Base-by-base conservation (phyloP, 2,797 vertebrate species). In the Pipistrellus pygmaeus region DNA sequence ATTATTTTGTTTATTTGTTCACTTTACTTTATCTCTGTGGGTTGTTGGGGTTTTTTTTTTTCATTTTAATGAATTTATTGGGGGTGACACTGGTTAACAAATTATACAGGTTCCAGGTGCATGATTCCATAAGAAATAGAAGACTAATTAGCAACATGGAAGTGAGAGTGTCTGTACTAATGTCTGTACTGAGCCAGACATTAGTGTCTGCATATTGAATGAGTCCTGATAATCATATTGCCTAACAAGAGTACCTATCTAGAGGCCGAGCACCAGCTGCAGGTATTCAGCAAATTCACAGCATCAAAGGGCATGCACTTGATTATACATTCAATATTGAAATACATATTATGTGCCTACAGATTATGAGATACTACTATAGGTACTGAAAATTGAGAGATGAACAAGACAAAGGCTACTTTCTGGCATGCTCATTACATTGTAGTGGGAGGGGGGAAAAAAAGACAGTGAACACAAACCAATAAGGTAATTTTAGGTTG, bases 401-500 rank as follows among this genome's bases (percentile, higher is more conserved):
- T 35, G 38, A 83, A 86, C 30, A 82, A 71, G 27, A 68, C 30
- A 46, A 86, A 76, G n/a, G 64, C 38, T 83, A 21, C 23, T 57
- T 93, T 25, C 23, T 25, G n/a, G 41, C 77, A 32, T 77, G 35
- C 9, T 82, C 20, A 48, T 96, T 53, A 8, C 57, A 76, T 72
- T 92, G 44, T 60, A 57, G n/a, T 44, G 6, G 71, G 87, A 88
- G n/a, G 90, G 8, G 38, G 35, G 35, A 11, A 11, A 73, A 46
- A 85, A 85, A 76, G 15, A 55, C 14, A 57, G 18, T 92, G 57
- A 95, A 57, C n/a, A 69, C 55, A 92, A 77, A 64, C 20, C 23
- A 72, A 17, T 48, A 30, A 84, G 20, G 13, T 69, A 69, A 66
- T 92, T 94, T 85, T 95, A 75, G 25, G 25, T 48, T 73, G n/a